phyloP scores from a whole-genome alignment of 2,888 invertebrate species.

The Troides helena region DNA sequence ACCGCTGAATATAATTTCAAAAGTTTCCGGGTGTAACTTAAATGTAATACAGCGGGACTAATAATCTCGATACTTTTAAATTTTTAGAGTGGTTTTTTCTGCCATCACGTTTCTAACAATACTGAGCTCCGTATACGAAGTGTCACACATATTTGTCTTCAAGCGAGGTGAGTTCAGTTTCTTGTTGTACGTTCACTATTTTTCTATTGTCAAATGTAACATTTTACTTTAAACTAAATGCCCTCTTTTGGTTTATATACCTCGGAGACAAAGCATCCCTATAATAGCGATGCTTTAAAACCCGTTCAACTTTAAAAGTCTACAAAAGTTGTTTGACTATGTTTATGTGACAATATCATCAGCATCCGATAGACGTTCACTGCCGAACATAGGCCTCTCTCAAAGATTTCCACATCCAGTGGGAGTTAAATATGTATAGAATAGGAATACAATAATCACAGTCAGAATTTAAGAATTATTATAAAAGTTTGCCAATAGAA shows the following conservation, averaged over 20 bases:
- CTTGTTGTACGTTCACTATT: background rate
- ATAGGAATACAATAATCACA: too few relatives aligned
- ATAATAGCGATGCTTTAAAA: too few relatives aligned
- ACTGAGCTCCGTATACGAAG: conserved; percentile 16
- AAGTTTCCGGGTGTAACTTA: background rate
- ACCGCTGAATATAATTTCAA: too few relatives aligned
- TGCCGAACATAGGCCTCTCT: background rate
- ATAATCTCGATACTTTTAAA: background rate
- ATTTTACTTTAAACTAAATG: too few relatives aligned
- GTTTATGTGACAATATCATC: background rate
- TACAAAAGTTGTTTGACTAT: too few relatives aligned
- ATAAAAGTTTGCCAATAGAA: too few relatives aligned
- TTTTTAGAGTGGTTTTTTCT: conserved; percentile 21
- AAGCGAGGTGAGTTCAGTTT: conserved; percentile 17
- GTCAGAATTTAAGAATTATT: too few relatives aligned
- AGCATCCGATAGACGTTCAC: background rate
- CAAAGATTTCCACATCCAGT: background rate
- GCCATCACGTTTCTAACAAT: conserved; percentile 19
- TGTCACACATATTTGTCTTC: conserved; percentile 13
- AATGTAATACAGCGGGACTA: background rate
- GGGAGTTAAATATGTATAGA: too few relatives aligned
- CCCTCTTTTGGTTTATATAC: too few relatives aligned
- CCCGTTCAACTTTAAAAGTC: too few relatives aligned
- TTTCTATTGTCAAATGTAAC: background rate
- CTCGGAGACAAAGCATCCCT: too few relatives aligned